phyloP scores from a whole-genome alignment of 1,140 invertebrate genomes.

The Drosophila saltans region DNA sequence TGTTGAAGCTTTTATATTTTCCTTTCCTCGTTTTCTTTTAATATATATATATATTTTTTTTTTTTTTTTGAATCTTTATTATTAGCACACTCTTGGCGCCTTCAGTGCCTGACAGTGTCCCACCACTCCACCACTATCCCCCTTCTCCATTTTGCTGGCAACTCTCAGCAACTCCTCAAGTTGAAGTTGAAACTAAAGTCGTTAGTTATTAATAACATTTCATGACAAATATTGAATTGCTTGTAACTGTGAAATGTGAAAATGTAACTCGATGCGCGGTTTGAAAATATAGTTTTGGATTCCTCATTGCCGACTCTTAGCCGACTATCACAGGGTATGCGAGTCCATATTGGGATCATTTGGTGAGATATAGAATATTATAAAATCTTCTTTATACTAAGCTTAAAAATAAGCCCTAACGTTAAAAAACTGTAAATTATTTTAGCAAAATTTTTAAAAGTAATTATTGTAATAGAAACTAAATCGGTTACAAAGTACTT shows the following conservation, averaged over 20 bases:
- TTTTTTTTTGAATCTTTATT: slow-evolving; percentile 60
- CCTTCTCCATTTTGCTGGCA: neutral
- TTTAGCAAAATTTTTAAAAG: too few relatives aligned
- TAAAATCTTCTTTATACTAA: too few relatives aligned
- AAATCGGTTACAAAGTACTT: too few relatives aligned
- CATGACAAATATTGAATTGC: slow-evolving; percentile 62
- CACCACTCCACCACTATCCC: neutral
- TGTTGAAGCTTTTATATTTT: slow-evolving; percentile 53
- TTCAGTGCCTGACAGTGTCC: neutral
- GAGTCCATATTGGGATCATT: neutral
- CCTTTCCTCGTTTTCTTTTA: neutral
- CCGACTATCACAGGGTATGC: neutral
- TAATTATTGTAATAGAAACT: too few relatives aligned
- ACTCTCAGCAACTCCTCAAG: slow-evolving; percentile 37
- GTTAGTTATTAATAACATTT: slow-evolving; percentile 56
- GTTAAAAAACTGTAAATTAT: too few relatives aligned
- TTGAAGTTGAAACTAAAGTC: slow-evolving; percentile 28
- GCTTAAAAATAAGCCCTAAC: too few relatives aligned
- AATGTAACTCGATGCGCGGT: slow-evolving; percentile 49
- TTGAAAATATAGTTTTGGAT: slow-evolving; percentile 26
- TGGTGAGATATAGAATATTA: neutral
- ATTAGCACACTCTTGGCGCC: slow-evolving; percentile 62
- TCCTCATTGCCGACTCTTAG: neutral
- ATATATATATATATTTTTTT: neutral
- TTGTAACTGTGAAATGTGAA: slow-evolving; percentile 56